Base-by-base conservation (phyloP, 2,888 invertebrate species). In the Strigamia transsilvanica region DNA sequence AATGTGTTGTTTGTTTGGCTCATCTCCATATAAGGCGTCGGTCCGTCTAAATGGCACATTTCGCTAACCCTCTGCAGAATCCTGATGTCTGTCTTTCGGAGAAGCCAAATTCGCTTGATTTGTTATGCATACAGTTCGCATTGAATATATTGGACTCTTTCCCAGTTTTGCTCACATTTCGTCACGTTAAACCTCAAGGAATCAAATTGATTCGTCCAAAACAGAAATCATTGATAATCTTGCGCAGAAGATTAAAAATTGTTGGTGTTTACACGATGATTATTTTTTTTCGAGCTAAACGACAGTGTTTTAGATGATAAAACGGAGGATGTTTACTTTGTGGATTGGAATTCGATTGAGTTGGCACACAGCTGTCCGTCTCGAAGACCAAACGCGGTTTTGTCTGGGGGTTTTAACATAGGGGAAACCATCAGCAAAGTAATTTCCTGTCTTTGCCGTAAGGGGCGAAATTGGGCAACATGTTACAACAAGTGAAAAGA, bases 21-120 rank as follows among this genome's bases (percentile, higher is more conserved):
- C 23, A 66, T 66, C 23, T 66, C 21, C 61, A 66, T 66, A 23
- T 12, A 66, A 66, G 61, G 61, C 61, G 61, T 66, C 61, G 23
- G 23, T 66, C 61, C 61, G 61, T 66, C 61, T 66, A 66, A 66
- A 66, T 66, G 12, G 61, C 61, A 66, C 61, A 66, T 66, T 66
- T 23, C 23, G n/a, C 21, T 21, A 66, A 46, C 23, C 23, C 61
- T 66, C 18, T 66, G 61, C 61, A 21, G 21, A 46, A 13, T 66
- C 21, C 61, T 23, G 21, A n/a, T 7, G 61, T 66, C 61, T 66
- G 61, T 66, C 61, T 66, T n/a, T 23, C 12, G 23, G 21, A 66
- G 18, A 66, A 66, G 21, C 61, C 61, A 23, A 66, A 23, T 66
- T 66, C 61, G 18, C 9, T 23, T 66, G 21, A 66, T 66, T 66